These are phyloP conservation scores for Lamellibrachia columna DNA, from an alignment of 2,888 invertebrate species.

Conservation along the genomic window DNA sequence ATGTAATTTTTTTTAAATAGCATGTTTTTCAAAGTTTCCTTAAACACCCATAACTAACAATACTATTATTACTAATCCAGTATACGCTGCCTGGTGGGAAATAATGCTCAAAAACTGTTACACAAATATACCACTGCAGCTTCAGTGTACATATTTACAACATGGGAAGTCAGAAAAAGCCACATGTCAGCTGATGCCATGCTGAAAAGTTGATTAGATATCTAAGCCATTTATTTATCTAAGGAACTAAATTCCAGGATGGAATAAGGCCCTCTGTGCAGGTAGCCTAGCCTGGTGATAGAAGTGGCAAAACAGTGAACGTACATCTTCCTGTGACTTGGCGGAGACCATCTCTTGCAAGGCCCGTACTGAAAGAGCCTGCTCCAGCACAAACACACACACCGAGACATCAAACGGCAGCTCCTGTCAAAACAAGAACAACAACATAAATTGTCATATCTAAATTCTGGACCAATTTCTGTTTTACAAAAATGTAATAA, in stretches of 20 bases:
- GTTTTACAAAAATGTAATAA: not conserved
- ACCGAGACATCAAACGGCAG: conserved; percentile 97
- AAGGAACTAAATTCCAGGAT: not conserved
- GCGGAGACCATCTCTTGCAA: conserved; percentile 95
- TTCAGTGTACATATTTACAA: not conserved
- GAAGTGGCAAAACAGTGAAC: not conserved
- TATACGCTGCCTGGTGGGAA: too few relatives aligned
- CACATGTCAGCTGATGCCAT: not conserved
- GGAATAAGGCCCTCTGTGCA: not conserved
- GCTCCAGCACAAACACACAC: conserved; percentile 99
- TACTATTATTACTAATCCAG: too few relatives aligned
- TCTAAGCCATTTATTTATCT: not conserved
- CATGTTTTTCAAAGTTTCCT: too few relatives aligned
- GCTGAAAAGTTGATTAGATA: not conserved
- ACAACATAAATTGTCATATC: not conserved
- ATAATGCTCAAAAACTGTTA: too few relatives aligned
- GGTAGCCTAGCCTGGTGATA: not conserved
- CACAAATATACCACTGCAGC: too few relatives aligned
- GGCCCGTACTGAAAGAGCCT: conserved; percentile 97
- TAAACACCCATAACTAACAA: too few relatives aligned
- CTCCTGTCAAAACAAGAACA: conserved; percentile 66
- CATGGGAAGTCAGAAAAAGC: not conserved
- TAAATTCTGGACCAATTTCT: not conserved
- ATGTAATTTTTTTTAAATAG: not conserved
- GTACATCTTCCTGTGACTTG: conserved; percentile 40